phyloP scores from a whole-genome alignment of 2,113 vertebrate species.

The Sakesphorus luctuosus region DNA sequence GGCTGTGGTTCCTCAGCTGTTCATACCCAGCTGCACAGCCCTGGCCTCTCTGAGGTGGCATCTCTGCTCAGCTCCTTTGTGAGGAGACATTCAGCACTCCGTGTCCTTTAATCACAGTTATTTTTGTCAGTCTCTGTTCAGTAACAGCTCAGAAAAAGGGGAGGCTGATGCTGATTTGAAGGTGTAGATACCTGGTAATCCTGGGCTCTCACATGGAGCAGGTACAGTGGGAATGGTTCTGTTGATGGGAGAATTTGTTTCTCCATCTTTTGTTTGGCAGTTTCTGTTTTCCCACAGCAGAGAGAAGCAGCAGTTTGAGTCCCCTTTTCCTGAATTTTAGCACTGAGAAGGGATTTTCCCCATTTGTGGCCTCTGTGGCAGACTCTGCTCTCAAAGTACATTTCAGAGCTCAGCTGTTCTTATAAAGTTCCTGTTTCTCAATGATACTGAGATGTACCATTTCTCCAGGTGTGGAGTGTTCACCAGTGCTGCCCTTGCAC shows the following conservation, averaged over 20 bases:
- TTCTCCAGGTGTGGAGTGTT: background rate
- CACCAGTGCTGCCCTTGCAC: background rate
- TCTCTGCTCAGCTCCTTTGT: background rate
- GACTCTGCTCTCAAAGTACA: background rate
- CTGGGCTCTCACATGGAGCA: background rate
- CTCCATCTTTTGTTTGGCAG: background rate
- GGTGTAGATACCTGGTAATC: background rate
- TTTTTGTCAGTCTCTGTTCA: background rate
- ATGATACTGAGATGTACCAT: background rate
- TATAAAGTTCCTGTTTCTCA: background rate
- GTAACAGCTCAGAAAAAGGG: background rate
- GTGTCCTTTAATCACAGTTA: background rate
- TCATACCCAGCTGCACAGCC: background rate
- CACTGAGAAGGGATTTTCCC: background rate
- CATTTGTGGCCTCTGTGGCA: background rate
- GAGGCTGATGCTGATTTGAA: background rate
- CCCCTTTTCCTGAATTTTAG: background rate
- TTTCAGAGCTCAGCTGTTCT: background rate
- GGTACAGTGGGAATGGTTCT: background rate
- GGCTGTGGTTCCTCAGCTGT: background rate
- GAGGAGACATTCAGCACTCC: background rate
- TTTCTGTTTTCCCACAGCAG: background rate
- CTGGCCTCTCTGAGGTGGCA: background rate
- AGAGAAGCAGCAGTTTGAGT: background rate
- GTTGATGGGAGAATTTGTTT: background rate